phyloP scores from a whole-genome alignment of 2,888 invertebrate genomes.

The Acleris emargana region DNA sequence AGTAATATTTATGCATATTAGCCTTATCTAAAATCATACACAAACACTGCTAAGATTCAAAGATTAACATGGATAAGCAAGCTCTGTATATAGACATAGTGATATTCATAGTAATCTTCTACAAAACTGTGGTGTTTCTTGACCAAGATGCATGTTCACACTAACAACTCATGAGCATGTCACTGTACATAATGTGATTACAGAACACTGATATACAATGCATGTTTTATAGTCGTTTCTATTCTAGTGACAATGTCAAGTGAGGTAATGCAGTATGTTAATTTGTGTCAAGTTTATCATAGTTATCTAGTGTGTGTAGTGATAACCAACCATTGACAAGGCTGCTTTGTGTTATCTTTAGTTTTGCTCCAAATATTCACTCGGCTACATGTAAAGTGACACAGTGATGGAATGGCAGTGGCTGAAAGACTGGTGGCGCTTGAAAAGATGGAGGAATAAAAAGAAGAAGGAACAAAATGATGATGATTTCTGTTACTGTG shows the following conservation, averaged over 20 bases:
- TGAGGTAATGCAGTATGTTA: conserved; percentile 73
- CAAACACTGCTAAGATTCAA: conserved; percentile 26
- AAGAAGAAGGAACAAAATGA: conserved; percentile 79
- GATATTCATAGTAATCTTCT: conserved; percentile 15
- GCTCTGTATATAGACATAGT: conserved; percentile 13
- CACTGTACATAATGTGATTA: conserved; percentile 29
- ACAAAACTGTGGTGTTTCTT: conserved; percentile 23
- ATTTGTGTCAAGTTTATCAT: conserved; percentile 78
- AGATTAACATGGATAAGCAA: conserved; percentile 27
- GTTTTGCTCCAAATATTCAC: conserved; percentile 23
- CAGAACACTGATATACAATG: conserved; percentile 42
- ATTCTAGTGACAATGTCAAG: conserved; percentile 69
- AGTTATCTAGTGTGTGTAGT: conserved; percentile 64
- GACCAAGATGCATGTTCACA: conserved; percentile 23
- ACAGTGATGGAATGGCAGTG: conserved; percentile 89
- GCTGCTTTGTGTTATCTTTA: conserved; percentile 45
- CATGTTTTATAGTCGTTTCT: conserved; percentile 59
- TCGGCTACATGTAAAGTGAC: conserved; percentile 52
- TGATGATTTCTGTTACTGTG: conserved; percentile 90
- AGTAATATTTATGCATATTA: conserved; percentile 17
- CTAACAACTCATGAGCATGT: conserved; percentile 2
- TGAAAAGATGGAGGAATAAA: conserved; percentile 87
- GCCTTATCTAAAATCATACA: conserved; percentile 24
- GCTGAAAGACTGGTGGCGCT: conserved; percentile 92
- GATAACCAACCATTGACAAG: conserved; percentile 68